Percentiles rank a stretch among this genome's conserved stretches.
Evolutionary conservation across 2,888 invertebrate genomes (phyloP).

Genomic region (Andrena haemorrhoa): DNA sequence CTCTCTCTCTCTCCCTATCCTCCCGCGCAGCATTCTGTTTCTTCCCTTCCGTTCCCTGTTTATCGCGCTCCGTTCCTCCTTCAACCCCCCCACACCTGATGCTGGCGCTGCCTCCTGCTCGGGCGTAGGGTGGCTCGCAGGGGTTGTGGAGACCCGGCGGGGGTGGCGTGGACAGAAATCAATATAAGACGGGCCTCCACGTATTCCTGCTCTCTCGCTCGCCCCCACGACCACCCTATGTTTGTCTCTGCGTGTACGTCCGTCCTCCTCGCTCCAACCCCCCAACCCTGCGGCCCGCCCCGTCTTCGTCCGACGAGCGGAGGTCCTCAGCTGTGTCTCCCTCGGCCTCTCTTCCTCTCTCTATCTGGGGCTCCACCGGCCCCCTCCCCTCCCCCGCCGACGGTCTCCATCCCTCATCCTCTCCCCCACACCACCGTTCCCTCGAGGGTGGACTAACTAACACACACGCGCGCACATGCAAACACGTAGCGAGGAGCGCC

Average conservation of each 20-base stretch:
- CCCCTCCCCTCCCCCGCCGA: slow-evolving; percentile 42
- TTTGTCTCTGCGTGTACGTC: slow-evolving; percentile 56
- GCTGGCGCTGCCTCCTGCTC: slow-evolving; percentile 61
- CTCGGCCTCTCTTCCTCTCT: slow-evolving; percentile 49
- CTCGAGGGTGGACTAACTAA: slow-evolving; percentile 81
- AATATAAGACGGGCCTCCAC: slow-evolving; percentile 84
- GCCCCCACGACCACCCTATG: slow-evolving; percentile 54
- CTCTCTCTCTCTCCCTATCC: slow-evolving; percentile 32
- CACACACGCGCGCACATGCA: slow-evolving; percentile 63
- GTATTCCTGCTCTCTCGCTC: slow-evolving; percentile 71
- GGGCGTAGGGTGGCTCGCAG: slow-evolving; percentile 70
- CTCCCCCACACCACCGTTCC: slow-evolving; percentile 64
- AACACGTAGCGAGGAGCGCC: slow-evolving; percentile 58
- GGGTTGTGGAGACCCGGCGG: slow-evolving; percentile 73
- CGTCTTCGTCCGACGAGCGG: neutral
- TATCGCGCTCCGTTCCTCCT: slow-evolving; percentile 39
- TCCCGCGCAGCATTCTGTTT: slow-evolving; percentile 28
- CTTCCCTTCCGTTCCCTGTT: slow-evolving; percentile 33
- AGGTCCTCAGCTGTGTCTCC: slow-evolving; percentile 33
- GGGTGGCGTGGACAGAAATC: slow-evolving; percentile 85
- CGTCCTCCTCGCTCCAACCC: slow-evolving; percentile 54
- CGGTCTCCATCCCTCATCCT: slow-evolving; percentile 73
- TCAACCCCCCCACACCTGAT: slow-evolving; percentile 73
- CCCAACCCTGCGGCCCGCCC: neutral
- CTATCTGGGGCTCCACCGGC: slow-evolving; percentile 45